Evolutionary conservation across 2,888 invertebrate genomes (phyloP).

Genomic region (Tachina fera): DNA sequence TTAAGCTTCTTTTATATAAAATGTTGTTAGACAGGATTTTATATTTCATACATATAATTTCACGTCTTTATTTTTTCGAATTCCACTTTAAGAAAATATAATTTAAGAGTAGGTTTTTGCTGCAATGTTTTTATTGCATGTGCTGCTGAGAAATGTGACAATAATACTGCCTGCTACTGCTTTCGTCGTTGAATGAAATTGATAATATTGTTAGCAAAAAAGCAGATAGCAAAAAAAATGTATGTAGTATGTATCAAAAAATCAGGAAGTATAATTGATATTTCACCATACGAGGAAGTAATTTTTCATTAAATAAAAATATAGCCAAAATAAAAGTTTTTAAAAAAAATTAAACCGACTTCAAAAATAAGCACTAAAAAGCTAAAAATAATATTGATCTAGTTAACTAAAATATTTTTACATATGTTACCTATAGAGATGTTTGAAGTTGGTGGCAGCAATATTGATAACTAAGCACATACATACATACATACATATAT

Average conservation of each 20-base stretch:
- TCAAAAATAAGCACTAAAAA: no score
- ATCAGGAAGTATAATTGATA: conserved; percentile 16
- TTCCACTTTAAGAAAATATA: conserved; percentile 28
- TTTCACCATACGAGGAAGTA: background rate
- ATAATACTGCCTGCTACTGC: background rate
- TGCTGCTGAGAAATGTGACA: background rate
- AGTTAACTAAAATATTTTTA: no score
- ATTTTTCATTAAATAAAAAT: conserved; percentile 8
- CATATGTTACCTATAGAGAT: no score
- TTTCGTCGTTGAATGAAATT: conserved; percentile 17
- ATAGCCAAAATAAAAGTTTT: no score
- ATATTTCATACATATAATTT: conserved; percentile 31
- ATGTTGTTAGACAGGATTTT: conserved; percentile 69
- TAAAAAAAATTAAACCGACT: no score
- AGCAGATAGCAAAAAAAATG: background rate
- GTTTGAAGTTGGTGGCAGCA: no score
- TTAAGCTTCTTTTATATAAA: conserved; percentile 30
- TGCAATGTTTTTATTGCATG: conserved; percentile 31
- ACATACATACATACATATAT: no score
- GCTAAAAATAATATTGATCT: no score
- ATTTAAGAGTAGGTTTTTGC: conserved; percentile 40
- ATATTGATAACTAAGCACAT: no score
- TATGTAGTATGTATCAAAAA: background rate
- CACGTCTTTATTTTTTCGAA: conserved; percentile 3
- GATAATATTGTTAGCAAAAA: conserved; percentile 48